Evolutionary conservation across 2,888 invertebrate genomes (phyloP).

Genomic region (Ramazzottius varieornatus): DNA sequence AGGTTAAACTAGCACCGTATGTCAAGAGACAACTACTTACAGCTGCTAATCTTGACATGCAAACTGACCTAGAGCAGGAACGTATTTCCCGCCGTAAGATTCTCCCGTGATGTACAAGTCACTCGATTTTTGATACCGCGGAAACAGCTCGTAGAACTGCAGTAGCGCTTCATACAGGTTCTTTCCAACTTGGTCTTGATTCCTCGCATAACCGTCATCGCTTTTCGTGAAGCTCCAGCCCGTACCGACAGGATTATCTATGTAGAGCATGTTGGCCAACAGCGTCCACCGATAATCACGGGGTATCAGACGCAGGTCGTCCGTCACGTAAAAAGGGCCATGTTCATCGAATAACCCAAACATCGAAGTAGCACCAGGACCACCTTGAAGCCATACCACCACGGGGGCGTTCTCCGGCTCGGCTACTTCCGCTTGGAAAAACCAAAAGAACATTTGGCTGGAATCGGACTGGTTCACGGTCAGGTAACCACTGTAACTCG

Average conservation of each 20-base stretch:
- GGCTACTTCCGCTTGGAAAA: conserved; percentile 42
- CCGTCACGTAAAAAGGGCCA: conserved; percentile 40
- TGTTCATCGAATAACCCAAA: conserved; percentile 37
- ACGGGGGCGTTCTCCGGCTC: conserved; percentile 16
- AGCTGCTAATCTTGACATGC: no score
- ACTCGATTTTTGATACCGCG: conserved; percentile 36
- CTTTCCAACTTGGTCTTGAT: conserved; percentile 49
- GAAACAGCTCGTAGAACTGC: conserved; percentile 61
- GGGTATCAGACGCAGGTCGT: conserved; percentile 26
- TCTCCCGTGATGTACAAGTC: conserved; percentile 68
- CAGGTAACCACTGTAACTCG: conserved; percentile 33
- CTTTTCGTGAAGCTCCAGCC: conserved; percentile 64
- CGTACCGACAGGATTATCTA: conserved; percentile 75
- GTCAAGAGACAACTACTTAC: no score
- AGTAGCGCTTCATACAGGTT: conserved; percentile 45
- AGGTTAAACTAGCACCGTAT: no score
- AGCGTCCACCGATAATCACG: conserved; percentile 52
- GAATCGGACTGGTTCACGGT: conserved; percentile 49
- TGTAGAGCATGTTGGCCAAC: conserved; percentile 51
- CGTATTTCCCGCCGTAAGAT: conserved; percentile 56
- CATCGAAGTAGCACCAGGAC: conserved; percentile 23
- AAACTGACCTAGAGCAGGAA: conserved; percentile 46
- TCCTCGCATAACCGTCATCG: conserved; percentile 45
- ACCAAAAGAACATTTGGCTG: conserved; percentile 74
- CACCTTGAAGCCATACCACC: conserved; percentile 25